These are phyloP conservation scores for Pangasius larnaudii DNA, from an alignment of 2,797 vertebrate species.

Conservation along the genomic window DNA sequence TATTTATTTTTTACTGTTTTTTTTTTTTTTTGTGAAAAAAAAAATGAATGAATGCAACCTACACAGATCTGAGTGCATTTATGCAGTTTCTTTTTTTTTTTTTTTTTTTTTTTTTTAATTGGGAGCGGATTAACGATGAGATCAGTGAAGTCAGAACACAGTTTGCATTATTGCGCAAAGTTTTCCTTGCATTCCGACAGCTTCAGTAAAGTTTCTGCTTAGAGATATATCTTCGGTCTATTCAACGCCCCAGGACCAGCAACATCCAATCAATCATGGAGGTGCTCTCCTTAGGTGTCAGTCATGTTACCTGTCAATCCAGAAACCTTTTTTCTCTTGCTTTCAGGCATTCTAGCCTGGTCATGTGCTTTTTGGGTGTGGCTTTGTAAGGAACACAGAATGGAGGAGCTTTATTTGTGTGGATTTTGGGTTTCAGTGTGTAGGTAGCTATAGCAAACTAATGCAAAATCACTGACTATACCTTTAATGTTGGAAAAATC, in stretches of 20 bases:
- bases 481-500: background rate
- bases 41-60: background rate
- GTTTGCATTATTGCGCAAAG: background rate
- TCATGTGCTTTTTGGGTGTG: conserved; percentile 10
- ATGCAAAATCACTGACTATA: background rate
- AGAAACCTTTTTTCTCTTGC: background rate
- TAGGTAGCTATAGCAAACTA: background rate
- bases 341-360: conserved; percentile 20
- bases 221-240: conserved; percentile 7
- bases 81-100: background rate
- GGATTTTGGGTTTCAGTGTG: background rate
- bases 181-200: background rate
- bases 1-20: background rate
- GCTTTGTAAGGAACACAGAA: background rate
- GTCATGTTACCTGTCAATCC: conserved; percentile 29
- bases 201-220: conserved; percentile 8
- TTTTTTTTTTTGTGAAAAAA: too few relatives aligned
- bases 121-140: background rate
- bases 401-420: background rate
- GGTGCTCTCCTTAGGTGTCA: conserved; percentile 22
- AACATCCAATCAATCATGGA: conserved; percentile 15
- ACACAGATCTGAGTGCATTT: background rate
- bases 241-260: background rate
- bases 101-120: background rate
- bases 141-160: background rate